Base-by-base conservation (phyloP, 2,888 invertebrate genomes). In the Carpatolechia fugitivella region DNA sequence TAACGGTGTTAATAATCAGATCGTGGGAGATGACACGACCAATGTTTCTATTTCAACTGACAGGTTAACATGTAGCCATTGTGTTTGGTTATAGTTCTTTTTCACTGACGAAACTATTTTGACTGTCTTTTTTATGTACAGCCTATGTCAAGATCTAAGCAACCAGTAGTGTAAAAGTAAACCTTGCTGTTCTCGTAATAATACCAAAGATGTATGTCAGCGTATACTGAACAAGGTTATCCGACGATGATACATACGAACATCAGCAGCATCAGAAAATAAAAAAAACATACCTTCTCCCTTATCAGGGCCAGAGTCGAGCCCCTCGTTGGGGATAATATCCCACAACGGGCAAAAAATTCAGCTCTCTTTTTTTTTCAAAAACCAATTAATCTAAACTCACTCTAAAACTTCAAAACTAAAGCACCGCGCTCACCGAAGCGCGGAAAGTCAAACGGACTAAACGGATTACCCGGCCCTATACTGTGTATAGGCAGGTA, bases 401-500 rank as follows among this genome's bases (percentile, higher is more conserved):
- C 1, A 13, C 29, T 29, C 30, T n/a, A 11, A 14, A 7, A 31
- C 48, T 48, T 11, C 13, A 38, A 31, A 36, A 29, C 31, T 31
- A 65, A 74, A 67, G 64, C 56, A 62, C 69, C 70, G 75, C 50
- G 55, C 55, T 57, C 64, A 70, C 54, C 68, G 68, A 68, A 56
- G 74, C 76, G 72, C 56, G 63, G 62, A 58, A 63, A 81, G 80
- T 82, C 76, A 76, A 77, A 71, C 62, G 58, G 69, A n/a, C 59
- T 75, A 74, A 70, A 68, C 70, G 78, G 82, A 82, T 82, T 80
- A 80, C 63, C 66, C 59, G 63, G 58, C 50, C 31, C 53, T 3
- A n/a, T 29, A 29, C 20, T 44, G n/a, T n/a, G n/a, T n/a, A n/a
- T n/a, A 24, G 40, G 60, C 79, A 81, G 83, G 82, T 82, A 84